Base-by-base conservation (phyloP, 1,140 invertebrate genomes). In the Drosophila funebris region DNA sequence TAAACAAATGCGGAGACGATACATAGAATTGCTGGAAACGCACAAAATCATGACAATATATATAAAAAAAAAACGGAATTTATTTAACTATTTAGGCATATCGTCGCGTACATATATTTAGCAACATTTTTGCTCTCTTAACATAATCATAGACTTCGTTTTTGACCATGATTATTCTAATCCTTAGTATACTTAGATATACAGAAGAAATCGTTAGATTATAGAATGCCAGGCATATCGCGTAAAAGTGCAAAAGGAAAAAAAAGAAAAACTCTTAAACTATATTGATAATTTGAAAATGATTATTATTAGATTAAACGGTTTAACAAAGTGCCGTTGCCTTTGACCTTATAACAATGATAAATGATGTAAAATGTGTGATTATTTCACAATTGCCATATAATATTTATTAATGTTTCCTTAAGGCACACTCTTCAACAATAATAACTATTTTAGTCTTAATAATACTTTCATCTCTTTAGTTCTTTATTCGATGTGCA, bases 1-100 rank as follows among this genome's bases (percentile, higher is more conserved):
- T 88, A 88, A 52, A 57, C 14, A 3, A 46, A 20, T 4, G 5
- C 8, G 24, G 29, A 27, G n/a, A 46, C 20, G 14, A 31, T 18
- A 20, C 11, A 18, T 31, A 63, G 50, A 46, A 13, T 46, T 50
- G 29, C 61, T 46, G 37, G 37, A 31, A 50, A 61, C 20, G 76
- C 75, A 70, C 75, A 72, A 78, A 79, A 78, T 79, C 64, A 87
- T 87, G 83, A 87, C 83, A 87, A 87, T 87, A 87, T 87, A 73
- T 33, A 29, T 14, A 7, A 39, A 39, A 8, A 71, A 48, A 69
- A 76, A 87, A 87, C 20, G 71, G 83, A 87, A 87, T 87, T 87
- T 87, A 87, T 87, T 76, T 79, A 88, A 88, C 46, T 73, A 50
- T 70, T 79, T 87, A 88, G 76, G 78, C 83, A 87, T 87, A 88